phyloP scores from a whole-genome alignment of 2,888 invertebrate species.

The Zaprionus bogoriensis region DNA sequence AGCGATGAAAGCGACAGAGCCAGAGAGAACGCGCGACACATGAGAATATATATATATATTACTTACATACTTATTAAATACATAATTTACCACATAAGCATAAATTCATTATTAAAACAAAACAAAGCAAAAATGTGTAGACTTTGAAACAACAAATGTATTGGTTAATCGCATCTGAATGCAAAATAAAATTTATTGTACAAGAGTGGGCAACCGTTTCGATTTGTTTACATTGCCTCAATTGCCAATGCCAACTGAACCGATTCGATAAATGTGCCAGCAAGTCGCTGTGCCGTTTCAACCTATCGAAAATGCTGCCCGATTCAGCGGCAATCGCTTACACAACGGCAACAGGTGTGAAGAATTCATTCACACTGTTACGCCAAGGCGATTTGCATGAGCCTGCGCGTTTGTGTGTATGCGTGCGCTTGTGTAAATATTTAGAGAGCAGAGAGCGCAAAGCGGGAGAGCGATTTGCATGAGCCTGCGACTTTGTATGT shows the following conservation, averaged over 20 bases:
- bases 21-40: slow-evolving; percentile 48
- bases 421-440: too few species aligned
- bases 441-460: too few species aligned
- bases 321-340: too few species aligned
- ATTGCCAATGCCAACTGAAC: background rate
- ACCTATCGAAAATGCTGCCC: too few species aligned
- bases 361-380: too few species aligned
- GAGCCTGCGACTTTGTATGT: too few species aligned
- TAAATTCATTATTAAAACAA: slow-evolving; percentile 66
- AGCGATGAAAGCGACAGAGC: slow-evolving; percentile 30
- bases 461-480: too few species aligned
- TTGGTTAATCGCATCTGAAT: slow-evolving; percentile 68
- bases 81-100: slow-evolving; percentile 64
- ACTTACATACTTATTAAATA: slow-evolving; percentile 72
- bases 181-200: slow-evolving; percentile 62
- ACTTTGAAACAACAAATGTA: slow-evolving; percentile 60
- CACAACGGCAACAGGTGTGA: too few species aligned
- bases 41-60: slow-evolving; percentile 34
- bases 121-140: slow-evolving; percentile 58
- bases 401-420: too few species aligned
- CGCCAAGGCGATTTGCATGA: too few species aligned
- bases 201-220: slow-evolving; percentile 25
- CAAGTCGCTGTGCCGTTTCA: too few species aligned
- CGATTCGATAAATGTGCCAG: too few species aligned
- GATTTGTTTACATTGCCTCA: background rate